These are phyloP conservation scores for Brevipalpus yothersi DNA, from an alignment of 1,140 invertebrate genomes.

Conservation along the genomic window DNA sequence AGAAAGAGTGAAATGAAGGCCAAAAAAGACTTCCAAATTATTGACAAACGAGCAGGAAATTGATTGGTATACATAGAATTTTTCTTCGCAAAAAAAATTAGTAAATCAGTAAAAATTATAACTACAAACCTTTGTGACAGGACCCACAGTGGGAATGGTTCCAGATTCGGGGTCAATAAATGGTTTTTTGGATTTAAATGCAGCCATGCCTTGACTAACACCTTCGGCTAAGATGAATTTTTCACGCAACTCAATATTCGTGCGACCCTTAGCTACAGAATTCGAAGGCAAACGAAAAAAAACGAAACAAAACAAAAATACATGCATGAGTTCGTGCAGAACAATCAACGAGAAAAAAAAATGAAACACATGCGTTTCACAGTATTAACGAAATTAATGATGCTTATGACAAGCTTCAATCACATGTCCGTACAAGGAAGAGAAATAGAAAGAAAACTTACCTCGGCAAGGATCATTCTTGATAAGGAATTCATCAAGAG, in stretches of 20 bases:
- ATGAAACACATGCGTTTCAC: background rate
- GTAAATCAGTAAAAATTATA: background rate
- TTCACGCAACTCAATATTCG: slow-evolving; percentile 93
- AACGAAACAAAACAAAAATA: background rate
- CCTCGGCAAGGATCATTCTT: slow-evolving; percentile 99
- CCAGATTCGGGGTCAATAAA: background rate
- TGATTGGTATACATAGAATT: background rate
- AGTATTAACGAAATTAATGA: too few relatives aligned
- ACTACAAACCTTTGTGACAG: slow-evolving; percentile 60
- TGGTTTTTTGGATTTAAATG: slow-evolving; percentile 34
- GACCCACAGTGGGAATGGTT: slow-evolving; percentile 35
- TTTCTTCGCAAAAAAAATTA: background rate
- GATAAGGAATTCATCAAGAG: slow-evolving; percentile 90
- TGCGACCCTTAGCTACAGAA: slow-evolving; percentile 79
- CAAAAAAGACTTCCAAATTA: background rate
- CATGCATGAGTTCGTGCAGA: background rate
- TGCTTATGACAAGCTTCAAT: too few relatives aligned
- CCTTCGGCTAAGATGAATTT: slow-evolving; percentile 94
- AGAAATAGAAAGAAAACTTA: slow-evolving; percentile 27
- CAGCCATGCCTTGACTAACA: slow-evolving; percentile 87
- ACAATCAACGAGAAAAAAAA: background rate
- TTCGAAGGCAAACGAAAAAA: background rate
- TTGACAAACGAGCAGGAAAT: background rate
- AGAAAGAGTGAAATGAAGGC: too few relatives aligned
- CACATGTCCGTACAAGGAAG: too few relatives aligned